Evolutionary conservation across 2,888 invertebrate genomes (phyloP).

Genomic region (Drosophila pseudotalamancana): DNA sequence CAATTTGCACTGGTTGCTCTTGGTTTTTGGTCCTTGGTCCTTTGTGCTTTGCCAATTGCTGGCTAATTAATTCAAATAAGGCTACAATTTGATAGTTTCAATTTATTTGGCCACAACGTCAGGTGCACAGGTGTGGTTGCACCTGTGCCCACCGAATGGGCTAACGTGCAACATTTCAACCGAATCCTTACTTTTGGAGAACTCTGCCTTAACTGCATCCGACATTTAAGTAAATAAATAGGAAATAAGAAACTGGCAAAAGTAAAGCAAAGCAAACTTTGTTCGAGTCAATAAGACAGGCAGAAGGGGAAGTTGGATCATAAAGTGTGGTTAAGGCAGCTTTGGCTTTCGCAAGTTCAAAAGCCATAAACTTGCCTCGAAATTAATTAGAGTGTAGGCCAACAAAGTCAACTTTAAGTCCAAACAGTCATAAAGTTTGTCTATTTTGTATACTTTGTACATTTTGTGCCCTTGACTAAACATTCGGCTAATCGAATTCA

Average conservation of each 20-base stretch:
- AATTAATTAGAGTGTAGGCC: not conserved
- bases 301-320: not conserved
- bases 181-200: conserved; percentile 3
- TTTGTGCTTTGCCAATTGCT: not conserved
- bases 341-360: not conserved
- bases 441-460: not conserved
- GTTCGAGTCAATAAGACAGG: not conserved
- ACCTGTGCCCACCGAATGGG: not conserved
- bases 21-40: not conserved
- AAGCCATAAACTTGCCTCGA: not conserved
- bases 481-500: too few species aligned
- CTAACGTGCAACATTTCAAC: not conserved
- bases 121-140: not conserved
- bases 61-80: conserved; percentile 7
- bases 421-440: not conserved
- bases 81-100: conserved; percentile 1
- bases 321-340: conserved; percentile 5
- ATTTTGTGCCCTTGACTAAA: too few species aligned
- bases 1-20: not conserved
- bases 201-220: not conserved
- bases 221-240: conserved; percentile 9
- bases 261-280: conserved; percentile 1
- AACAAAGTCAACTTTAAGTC: not conserved
- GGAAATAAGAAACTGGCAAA: not conserved
- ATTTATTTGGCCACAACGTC: not conserved